These are phyloP conservation scores for Siphonodentalium dalli DNA, from an alignment of 2,888 invertebrate genomes.

Conservation along the genomic window DNA sequence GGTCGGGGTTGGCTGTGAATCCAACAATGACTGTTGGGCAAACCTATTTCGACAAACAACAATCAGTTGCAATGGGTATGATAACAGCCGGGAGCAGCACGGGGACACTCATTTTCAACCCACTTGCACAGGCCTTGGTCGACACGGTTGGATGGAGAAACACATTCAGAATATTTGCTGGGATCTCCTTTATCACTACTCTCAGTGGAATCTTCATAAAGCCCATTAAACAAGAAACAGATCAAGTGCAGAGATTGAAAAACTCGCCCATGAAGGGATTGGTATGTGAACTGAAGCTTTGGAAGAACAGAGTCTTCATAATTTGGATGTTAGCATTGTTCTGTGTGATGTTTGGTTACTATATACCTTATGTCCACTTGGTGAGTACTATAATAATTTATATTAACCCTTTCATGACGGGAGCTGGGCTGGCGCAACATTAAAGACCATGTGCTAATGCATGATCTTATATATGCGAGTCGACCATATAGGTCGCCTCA, in stretches of 20 bases:
- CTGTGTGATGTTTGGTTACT: slow-evolving; percentile 53
- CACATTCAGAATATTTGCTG: slow-evolving; percentile 39
- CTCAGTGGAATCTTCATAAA: slow-evolving; percentile 31
- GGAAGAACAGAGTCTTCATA: slow-evolving; percentile 50
- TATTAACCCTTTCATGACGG: no score
- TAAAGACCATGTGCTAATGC: no score
- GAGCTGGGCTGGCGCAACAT: no score
- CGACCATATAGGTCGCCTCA: no score
- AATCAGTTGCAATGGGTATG: slow-evolving; percentile 47
- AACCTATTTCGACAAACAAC: slow-evolving; percentile 50
- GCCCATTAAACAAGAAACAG: slow-evolving; percentile 16
- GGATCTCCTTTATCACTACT: slow-evolving; percentile 30
- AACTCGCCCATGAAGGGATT: slow-evolving; percentile 29
- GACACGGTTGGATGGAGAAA: slow-evolving; percentile 43
- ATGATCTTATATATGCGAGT: no score
- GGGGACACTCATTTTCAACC: slow-evolving; percentile 48
- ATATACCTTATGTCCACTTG: slow-evolving; percentile 53
- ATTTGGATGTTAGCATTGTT: slow-evolving; percentile 47
- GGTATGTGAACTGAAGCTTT: slow-evolving; percentile 42
- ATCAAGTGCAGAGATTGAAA: slow-evolving; percentile 21
- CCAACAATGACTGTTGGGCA: slow-evolving; percentile 49
- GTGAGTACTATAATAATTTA: slow-evolving; percentile 44
- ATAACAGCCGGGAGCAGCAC: slow-evolving; percentile 50
- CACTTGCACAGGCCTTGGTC: slow-evolving; percentile 41
- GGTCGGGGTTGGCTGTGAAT: slow-evolving; percentile 44